A percentile compares a stretch with the other conserved stretches of the same genome.
Evolutionary conservation across 2,113 vertebrate species (phyloP).

Genomic region (Cisticola juncidis): DNA sequence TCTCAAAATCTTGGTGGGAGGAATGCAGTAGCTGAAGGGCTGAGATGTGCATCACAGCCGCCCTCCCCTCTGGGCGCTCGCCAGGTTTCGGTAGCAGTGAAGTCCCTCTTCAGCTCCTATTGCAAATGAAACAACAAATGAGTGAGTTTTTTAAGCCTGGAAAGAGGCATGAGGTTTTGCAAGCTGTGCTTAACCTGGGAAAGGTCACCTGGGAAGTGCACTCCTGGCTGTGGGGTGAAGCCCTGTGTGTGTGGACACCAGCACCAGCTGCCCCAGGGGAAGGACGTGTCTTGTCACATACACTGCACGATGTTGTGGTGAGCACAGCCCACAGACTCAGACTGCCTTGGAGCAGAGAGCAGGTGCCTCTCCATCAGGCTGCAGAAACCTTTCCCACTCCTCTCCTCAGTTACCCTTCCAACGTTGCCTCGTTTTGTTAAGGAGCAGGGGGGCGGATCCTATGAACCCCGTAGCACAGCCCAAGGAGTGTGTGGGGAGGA

Average conservation of each 20-base stretch:
- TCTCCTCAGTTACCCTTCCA: neutral
- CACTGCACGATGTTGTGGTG: fast-evolving
- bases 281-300: fast-evolving
- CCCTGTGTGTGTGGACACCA: neutral
- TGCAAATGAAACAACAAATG: neutral
- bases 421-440: neutral
- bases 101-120: neutral
- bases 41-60: neutral
- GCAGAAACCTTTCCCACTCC: neutral
- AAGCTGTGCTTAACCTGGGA: neutral
- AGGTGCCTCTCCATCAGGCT: neutral
- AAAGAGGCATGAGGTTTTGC: neutral
- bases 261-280: neutral
- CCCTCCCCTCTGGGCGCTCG: neutral
- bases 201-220: neutral
- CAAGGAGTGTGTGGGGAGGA: neutral
- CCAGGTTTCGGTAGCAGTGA: neutral
- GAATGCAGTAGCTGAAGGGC: neutral
- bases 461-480: neutral
- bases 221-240: neutral
- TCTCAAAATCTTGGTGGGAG: neutral
- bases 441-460: neutral
- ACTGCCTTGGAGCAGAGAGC: neutral
- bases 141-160: neutral
- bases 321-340: fast-evolving